Conservation (phyloP, 2,113 vertebrate species). For the Natator depressus region DNA sequence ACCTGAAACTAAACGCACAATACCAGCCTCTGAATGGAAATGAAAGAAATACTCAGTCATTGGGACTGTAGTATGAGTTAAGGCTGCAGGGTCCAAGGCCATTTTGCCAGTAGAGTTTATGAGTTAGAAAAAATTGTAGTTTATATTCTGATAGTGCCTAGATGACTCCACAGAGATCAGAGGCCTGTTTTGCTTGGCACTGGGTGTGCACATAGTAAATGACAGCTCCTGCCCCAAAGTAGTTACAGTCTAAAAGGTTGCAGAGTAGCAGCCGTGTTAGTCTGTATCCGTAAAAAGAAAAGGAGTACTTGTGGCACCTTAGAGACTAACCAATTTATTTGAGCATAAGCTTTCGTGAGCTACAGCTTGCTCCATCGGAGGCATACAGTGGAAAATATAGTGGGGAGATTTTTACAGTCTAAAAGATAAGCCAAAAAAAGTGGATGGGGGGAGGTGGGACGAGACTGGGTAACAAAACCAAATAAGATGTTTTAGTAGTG, state of each 20-base stretch:
- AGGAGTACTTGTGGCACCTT: too few species aligned
- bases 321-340: too few species aligned
- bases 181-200: not conserved
- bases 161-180: not conserved
- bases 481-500: not conserved
- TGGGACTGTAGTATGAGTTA: not conserved
- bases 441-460: not conserved
- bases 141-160: not conserved
- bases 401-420: not conserved
- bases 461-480: slow-evolving; percentile 1
- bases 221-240: slow-evolving; percentile 6
- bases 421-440: not conserved
- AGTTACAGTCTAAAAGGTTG: not conserved
- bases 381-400: too few species aligned
- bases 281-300: too few species aligned
- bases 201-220: not conserved
- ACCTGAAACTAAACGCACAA: not conserved
- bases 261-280: too few species aligned
- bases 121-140: not conserved
- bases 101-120: not conserved
- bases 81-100: not conserved
- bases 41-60: not conserved
- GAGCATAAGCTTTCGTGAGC: too few species aligned
- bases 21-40: not conserved
- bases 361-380: too few species aligned